Percentiles rank a stretch among this genome's conserved stretches.
phyloP scores from a whole-genome alignment of 2,888 invertebrate species.

The Drosophila seclusa region DNA sequence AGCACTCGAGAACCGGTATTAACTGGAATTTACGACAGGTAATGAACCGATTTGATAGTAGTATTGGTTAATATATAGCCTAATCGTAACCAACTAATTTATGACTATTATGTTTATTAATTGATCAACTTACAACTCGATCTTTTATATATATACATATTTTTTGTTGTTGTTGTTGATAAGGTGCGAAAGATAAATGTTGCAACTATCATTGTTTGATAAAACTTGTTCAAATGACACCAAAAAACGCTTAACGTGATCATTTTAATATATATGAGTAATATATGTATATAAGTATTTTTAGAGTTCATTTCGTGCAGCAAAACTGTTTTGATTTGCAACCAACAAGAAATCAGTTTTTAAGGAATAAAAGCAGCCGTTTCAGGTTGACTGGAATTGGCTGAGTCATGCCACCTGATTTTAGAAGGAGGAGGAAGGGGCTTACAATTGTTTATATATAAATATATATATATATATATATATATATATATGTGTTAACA shows the following conservation, averaged over 20 bases:
- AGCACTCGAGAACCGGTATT: not conserved
- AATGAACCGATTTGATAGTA: not conserved
- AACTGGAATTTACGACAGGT: not conserved
- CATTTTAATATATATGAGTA: too few species aligned
- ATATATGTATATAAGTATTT: not conserved
- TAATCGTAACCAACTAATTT: not conserved
- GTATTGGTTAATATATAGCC: not conserved
- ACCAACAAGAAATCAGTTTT: constrained; percentile 6
- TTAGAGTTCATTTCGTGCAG: not conserved
- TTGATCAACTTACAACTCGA: not conserved
- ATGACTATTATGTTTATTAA: not conserved
- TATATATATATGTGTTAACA: not conserved
- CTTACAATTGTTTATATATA: not conserved
- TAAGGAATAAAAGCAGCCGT: not conserved
- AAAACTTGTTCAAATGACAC: not conserved
- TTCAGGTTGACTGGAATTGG: not conserved
- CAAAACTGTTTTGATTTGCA: not conserved
- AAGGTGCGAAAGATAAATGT: constrained; percentile 1
- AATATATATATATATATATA: not conserved
- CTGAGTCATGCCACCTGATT: constrained; percentile 9
- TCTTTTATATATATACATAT: not conserved
- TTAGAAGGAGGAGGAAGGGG: not conserved
- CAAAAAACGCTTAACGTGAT: not conserved
- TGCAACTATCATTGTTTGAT: constrained; percentile 11
- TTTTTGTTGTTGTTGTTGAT: not conserved